A percentile compares a stretch with the other conserved stretches of the same genome.
phyloP scores from a whole-genome alignment of 2,797 vertebrate genomes.

The Australoheros facetus region DNA sequence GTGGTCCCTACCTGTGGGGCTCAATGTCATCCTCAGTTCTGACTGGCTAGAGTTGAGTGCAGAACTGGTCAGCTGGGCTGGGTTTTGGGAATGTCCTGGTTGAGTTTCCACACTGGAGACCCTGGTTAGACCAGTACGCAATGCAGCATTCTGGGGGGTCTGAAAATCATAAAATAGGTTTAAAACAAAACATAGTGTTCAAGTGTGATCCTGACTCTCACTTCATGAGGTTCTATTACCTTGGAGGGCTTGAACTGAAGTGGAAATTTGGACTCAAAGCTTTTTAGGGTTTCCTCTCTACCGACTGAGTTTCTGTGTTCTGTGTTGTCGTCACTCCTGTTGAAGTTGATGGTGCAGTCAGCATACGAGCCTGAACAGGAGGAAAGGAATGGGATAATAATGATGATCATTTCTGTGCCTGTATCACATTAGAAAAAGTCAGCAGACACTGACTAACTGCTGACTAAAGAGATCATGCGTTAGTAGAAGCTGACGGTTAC shows the following conservation, averaged over 20 bases:
- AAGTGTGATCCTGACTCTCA: not conserved
- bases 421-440: not conserved
- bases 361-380: conserved; percentile 84
- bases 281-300: conserved; percentile 93
- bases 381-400: not conserved
- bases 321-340: conserved; percentile 87
- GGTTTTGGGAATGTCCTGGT: conserved; percentile 80
- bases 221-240: conserved; percentile 40
- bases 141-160: conserved; percentile 80
- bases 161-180: not conserved
- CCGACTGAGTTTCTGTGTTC: conserved; percentile 85
- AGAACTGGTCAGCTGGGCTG: conserved; percentile 48
- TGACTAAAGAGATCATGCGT: not conserved
- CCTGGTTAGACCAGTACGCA: conserved; percentile 84
- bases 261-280: conserved; percentile 85
- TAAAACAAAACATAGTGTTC: not conserved
- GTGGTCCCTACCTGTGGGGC: conserved; percentile 83
- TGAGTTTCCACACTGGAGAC: conserved; percentile 89
- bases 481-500: conserved; percentile 58
- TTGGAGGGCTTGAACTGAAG: conserved; percentile 85
- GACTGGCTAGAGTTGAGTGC: conserved; percentile 85
- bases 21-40: conserved; percentile 86
- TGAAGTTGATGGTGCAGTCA: conserved; percentile 89
- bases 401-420: not conserved
- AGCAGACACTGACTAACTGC: not conserved